Percentiles rank a stretch among this genome's conserved stretches.
These are phyloP conservation scores for Pelvicachromis taeniatus DNA, from an alignment of 2,113 vertebrate genomes.

Conservation along the genomic window DNA sequence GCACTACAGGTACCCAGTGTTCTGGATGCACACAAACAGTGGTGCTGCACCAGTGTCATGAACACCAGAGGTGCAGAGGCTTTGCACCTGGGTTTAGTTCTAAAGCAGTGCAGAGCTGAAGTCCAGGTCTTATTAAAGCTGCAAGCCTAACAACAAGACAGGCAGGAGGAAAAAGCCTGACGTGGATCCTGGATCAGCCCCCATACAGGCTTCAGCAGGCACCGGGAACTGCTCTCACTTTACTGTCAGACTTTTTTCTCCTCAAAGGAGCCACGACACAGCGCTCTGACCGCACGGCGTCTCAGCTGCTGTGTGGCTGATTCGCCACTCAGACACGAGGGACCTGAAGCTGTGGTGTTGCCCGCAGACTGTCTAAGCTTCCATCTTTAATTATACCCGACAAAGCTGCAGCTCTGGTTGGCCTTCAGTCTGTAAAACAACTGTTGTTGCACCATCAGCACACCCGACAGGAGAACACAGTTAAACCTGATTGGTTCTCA, in stretches of 20 bases:
- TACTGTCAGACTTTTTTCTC: too few species aligned
- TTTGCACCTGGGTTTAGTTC: neutral
- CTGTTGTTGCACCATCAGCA: neutral
- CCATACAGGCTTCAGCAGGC: neutral
- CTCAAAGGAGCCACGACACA: too few species aligned
- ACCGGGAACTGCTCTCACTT: neutral
- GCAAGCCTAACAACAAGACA: neutral
- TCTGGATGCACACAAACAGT: too few species aligned
- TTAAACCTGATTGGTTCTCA: neutral
- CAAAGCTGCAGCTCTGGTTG: neutral
- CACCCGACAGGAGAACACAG: neutral
- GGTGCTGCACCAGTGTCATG: neutral
- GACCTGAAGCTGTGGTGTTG: neutral
- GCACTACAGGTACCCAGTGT: too few species aligned
- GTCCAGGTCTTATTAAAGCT: neutral
- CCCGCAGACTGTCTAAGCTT: neutral
- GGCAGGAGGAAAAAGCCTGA: neutral
- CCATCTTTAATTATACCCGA: neutral
- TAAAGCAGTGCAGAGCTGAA: neutral
- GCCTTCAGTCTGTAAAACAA: neutral
- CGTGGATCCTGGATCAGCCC: neutral
- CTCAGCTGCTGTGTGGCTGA: neutral
- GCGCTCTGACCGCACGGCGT: too few species aligned
- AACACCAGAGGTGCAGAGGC: neutral
- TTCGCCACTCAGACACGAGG: neutral